Conservation (phyloP, 2,888 invertebrate genomes). For the Melieria omissa region DNA sequence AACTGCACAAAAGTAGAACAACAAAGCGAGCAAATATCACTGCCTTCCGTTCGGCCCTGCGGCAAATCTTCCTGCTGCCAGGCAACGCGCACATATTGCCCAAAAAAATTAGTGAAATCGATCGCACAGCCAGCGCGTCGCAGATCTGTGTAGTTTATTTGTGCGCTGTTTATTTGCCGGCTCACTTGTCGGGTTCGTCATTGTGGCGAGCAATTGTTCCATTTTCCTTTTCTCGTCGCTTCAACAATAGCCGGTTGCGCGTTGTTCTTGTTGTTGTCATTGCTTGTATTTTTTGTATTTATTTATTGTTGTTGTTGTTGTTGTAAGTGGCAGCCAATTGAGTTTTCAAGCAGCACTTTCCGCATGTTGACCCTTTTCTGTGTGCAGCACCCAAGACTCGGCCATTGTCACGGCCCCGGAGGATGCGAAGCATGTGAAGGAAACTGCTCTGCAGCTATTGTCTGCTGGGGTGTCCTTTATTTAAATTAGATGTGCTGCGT, state of each 20-base stretch:
- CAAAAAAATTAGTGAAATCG: no score
- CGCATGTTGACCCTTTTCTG: slow-evolving; percentile 7
- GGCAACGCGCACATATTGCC: no score
- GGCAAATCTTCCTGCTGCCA: no score
- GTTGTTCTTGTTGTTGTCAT: slow-evolving; percentile 1
- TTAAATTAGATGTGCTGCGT: slow-evolving; percentile 14
- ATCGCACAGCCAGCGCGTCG: no score
- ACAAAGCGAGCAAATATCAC: no score
- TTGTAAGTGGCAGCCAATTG: background rate
- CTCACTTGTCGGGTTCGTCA: background rate
- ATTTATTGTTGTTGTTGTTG: background rate
- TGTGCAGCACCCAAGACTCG: background rate
- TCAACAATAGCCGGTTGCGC: background rate
- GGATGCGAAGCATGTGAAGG: background rate
- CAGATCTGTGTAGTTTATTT: no score
- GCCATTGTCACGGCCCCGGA: background rate
- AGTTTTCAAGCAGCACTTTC: slow-evolving; percentile 16
- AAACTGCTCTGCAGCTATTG: background rate
- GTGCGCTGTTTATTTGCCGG: no score
- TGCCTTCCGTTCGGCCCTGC: no score
- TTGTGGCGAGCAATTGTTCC: background rate
- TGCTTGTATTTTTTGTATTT: background rate
- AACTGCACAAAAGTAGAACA: no score
- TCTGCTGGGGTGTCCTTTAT: slow-evolving; percentile 8
- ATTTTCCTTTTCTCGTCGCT: background rate